Percentiles rank a stretch among this genome's conserved stretches.
These are phyloP conservation scores for Cotesia glomerata DNA, from an alignment of 1,140 invertebrate species.

Conservation along the genomic window DNA sequence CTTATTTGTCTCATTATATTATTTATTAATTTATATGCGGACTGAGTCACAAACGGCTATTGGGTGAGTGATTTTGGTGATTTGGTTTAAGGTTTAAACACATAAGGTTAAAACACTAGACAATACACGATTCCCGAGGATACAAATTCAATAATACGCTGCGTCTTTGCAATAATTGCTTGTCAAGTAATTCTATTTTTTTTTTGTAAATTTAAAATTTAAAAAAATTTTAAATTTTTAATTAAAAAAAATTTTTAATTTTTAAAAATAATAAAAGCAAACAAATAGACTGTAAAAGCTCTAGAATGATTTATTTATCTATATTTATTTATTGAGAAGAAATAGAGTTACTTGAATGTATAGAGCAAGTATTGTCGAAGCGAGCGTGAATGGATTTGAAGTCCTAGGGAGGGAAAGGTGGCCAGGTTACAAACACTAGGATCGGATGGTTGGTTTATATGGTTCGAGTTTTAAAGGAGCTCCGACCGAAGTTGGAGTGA, in stretches of 20 bases:
- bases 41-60: constrained; percentile 45
- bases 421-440: constrained; percentile 28
- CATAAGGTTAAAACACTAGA: constrained; percentile 64
- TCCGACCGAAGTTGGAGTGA: background rate
- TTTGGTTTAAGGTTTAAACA: constrained; percentile 53
- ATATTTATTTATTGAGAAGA: too few relatives aligned
- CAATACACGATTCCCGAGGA: constrained; percentile 64
- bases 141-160: constrained; percentile 43
- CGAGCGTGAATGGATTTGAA: constrained; percentile 52
- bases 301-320: too few relatives aligned
- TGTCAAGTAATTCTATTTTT: background rate
- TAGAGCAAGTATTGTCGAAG: constrained; percentile 40
- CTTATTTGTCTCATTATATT: constrained; percentile 65
- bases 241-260: background rate
- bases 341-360: background rate
- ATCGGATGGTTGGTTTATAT: constrained; percentile 15
- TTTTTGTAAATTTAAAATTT: constrained; percentile 3
- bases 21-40: constrained; percentile 19
- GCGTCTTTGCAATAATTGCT: constrained; percentile 4
- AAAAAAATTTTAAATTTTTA: background rate
- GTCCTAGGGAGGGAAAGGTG: constrained; percentile 57
- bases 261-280: too few relatives aligned
- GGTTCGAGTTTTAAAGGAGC: background rate
- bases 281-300: too few relatives aligned
- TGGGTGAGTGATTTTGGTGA: constrained; percentile 52